Conservation (phyloP, 2,888 invertebrate species). For the Tribolium freemani region DNA sequence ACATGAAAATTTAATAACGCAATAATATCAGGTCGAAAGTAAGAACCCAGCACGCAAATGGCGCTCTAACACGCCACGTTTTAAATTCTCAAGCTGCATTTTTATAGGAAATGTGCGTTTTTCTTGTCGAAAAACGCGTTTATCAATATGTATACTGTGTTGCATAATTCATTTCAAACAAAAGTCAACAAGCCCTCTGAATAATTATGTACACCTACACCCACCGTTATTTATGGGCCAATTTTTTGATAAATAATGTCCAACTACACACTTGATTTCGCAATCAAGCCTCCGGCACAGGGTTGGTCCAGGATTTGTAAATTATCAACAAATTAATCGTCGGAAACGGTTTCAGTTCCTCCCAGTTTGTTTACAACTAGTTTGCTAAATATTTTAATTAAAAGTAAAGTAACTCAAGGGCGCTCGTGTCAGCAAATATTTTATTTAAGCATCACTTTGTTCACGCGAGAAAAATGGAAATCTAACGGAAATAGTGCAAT, state of each 20-base stretch:
- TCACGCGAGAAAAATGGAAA: neutral
- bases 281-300: neutral
- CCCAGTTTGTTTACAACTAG: neutral
- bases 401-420: slow-evolving; percentile 29
- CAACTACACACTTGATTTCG: neutral
- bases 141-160: slow-evolving; percentile 25
- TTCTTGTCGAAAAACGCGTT: neutral
- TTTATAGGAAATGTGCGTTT: slow-evolving; percentile 16
- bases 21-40: slow-evolving; percentile 5
- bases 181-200: neutral
- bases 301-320: slow-evolving; percentile 4
- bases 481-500: slow-evolving; percentile 18
- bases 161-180: slow-evolving; percentile 28
- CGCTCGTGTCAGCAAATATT: slow-evolving; percentile 6
- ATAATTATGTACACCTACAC: slow-evolving; percentile 1
- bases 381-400: neutral
- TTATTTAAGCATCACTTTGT: slow-evolving; percentile 15
- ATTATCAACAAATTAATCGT: slow-evolving; percentile 25
- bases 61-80: slow-evolving; percentile 29
- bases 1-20: slow-evolving; percentile 34
- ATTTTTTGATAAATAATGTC: neutral
- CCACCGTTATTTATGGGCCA: neutral
- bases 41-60: slow-evolving; percentile 29
- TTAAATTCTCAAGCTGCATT: slow-evolving; percentile 20
- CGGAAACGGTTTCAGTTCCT: slow-evolving; percentile 22